Percentiles rank a stretch among this genome's conserved stretches.
Conservation (phyloP, 2,113 vertebrate species). For the Sitta europaea region DNA sequence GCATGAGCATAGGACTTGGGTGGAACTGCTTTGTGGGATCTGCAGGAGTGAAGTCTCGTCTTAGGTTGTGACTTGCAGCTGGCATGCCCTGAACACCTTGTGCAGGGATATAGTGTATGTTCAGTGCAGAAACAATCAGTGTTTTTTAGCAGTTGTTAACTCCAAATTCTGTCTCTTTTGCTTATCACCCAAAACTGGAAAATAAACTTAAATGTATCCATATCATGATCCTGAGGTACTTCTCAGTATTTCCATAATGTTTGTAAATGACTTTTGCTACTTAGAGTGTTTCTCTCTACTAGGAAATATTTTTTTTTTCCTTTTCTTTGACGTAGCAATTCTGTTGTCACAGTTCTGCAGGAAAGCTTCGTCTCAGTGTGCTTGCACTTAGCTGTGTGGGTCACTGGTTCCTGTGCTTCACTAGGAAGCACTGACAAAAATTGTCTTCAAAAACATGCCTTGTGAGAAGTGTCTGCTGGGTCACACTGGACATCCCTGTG, state of each 20-base stretch:
- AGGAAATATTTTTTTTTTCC: not conserved
- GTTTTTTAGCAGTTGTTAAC: not conserved
- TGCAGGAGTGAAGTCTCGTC: not conserved
- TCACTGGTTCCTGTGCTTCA: not conserved
- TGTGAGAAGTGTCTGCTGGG: not conserved
- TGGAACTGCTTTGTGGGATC: not conserved
- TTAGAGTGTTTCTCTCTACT: not conserved
- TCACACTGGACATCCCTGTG: not conserved
- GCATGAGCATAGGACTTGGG: accelerated
- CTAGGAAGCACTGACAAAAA: not conserved
- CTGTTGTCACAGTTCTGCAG: not conserved
- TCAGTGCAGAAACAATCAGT: not conserved
- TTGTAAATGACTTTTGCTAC: not conserved
- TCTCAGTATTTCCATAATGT: not conserved
- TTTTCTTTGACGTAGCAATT: not conserved
- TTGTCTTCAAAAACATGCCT: not conserved
- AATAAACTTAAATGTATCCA: not conserved
- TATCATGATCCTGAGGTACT: not conserved
- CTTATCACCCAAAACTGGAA: not conserved
- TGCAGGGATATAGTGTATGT: not conserved
- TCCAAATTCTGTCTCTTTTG: not conserved
- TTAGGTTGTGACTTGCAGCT: not conserved
- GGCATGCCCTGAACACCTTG: not conserved
- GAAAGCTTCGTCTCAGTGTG: not conserved
- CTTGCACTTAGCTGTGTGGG: not conserved